Base-by-base conservation (phyloP, 1,140 invertebrate species). In the Drosophila elegans region DNA sequence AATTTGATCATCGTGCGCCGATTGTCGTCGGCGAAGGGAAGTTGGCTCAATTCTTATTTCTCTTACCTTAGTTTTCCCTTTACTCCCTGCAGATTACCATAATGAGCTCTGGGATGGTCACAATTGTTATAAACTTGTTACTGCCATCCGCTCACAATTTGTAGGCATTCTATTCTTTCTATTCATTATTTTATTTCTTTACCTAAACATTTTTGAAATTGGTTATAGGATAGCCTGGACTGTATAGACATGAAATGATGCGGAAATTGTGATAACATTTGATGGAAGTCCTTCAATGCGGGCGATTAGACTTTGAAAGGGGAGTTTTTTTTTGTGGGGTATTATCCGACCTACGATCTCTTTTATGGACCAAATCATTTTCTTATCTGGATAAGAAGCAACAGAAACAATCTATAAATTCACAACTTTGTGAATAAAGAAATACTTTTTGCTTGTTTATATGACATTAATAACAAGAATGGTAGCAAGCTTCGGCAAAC, bases 1-100 rank as follows among this genome's bases (percentile, higher is more conserved):
- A 89, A 89, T 89, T 89, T 89, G 84, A 89, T 89, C 84, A 89
- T 80, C 84, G 68, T 73, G 84, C 63, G 84, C 79, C 84, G 83
- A 88, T 88, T 88, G 83, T 80, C 84, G 83, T 34, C 59, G 45
- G 52, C 36, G 39, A n/a, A 59, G 29, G 53, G 11, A 60, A 57
- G 56, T 13, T 11, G 7, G 38, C 56, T 51, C 73, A 44, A 49
- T 55, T 55, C 73, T 21, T 59, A 54, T 56, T 68, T 42, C 54
- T 51, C 11, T 64, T 67, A 67, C 63, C 63, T 67, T 32, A 59
- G 13, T 48, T 54, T 25, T 27, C 60, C 61, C 46, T 52, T 64
- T 68, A 59, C 51, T 32, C 56, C 36, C 38, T 38, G 38, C 60
- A 88, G 84, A 88, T 88, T 88, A 88, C 74, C 84, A 88, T 88